Evolutionary conservation across 2,797 vertebrate species (phyloP), one percentile per base, ranked within the genome.

Genomic region (Enteromius mattozi): DNA sequence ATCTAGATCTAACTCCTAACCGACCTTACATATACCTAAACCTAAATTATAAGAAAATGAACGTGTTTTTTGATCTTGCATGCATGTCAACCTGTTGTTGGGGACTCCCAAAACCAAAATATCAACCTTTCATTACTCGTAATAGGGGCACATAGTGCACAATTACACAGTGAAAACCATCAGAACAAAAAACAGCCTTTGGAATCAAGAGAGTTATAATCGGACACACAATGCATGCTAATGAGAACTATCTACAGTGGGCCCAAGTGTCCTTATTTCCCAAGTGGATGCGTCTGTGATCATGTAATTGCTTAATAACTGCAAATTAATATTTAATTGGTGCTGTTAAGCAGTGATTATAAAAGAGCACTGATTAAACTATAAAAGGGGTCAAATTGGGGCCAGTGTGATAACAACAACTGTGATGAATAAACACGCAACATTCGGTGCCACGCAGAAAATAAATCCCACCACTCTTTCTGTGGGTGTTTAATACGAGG

Each of bases 261-360:
- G 49, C 82, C 82, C 68, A 70, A 79, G 61, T 77, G 65, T 83
- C 77, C 47, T 79, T 24, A 68, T 83, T 87, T 83, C 85, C 70
- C 86, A 59, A 83, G 80, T 83, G 70, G 40, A 79, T 84, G 69
- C 27, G 21, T 80, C 76, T 86, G 45, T 86, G 82, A 88, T 88
- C 86, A 56, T 86, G 81, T 82, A 86, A 89, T 86, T 82, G 80
- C 82, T 77, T 87, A 88, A 89, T 85, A 81, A 72, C 68, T 83
- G 78, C 87, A 86, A 86, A 86, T 87, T 82, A 70, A 75, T 76
- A 82, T 87, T 84, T 83, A 84, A 88, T 87, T 71, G 27, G 21
- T 40, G 81, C 66, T 89, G 65, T 85, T 87, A 84, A 82, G 71
- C 70, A 85, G 33, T 77, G 68, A 82, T 79, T 85, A 85, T 74